Evolutionary conservation across 2,797 vertebrate genomes (phyloP).

Genomic region (Malacoctenus gilli): DNA sequence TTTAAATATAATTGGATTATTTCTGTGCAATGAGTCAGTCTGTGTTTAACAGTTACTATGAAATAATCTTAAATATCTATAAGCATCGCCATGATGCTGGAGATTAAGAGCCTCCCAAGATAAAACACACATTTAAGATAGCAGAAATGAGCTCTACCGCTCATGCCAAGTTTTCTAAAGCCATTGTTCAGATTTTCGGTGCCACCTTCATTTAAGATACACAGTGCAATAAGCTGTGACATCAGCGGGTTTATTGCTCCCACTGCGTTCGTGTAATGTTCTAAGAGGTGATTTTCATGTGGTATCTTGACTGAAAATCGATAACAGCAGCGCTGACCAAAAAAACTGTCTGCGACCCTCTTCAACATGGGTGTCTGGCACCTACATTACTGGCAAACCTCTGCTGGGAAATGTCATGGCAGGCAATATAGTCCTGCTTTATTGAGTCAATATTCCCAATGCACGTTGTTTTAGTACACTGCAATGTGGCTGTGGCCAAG

Average conservation of each 20-base stretch:
- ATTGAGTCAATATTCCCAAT: neutral
- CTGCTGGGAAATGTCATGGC: constrained; percentile 5
- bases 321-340: constrained; percentile 9
- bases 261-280: neutral
- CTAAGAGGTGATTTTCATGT: neutral
- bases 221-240: neutral
- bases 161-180: constrained; percentile 9
- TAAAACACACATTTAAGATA: neutral
- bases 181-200: constrained; percentile 9
- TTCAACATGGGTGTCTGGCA: constrained; percentile 4
- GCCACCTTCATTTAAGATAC: constrained; percentile 4
- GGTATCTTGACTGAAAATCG: neutral
- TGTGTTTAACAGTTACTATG: too few species aligned
- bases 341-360: constrained; percentile 8
- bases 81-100: too few species aligned
- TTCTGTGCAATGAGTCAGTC: too few species aligned
- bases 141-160: too few species aligned
- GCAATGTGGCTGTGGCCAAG: constrained; percentile 3
- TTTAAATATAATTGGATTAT: too few species aligned
- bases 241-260: neutral
- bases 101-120: neutral
- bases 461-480: neutral
- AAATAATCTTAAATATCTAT: too few species aligned
- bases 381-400: constrained; percentile 19
- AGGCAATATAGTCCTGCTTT: neutral